A percentile compares a stretch with the other conserved stretches of the same genome.
These are phyloP conservation scores for Sphenodon punctatus DNA, from an alignment of 2,797 vertebrate species.

Conservation along the genomic window DNA sequence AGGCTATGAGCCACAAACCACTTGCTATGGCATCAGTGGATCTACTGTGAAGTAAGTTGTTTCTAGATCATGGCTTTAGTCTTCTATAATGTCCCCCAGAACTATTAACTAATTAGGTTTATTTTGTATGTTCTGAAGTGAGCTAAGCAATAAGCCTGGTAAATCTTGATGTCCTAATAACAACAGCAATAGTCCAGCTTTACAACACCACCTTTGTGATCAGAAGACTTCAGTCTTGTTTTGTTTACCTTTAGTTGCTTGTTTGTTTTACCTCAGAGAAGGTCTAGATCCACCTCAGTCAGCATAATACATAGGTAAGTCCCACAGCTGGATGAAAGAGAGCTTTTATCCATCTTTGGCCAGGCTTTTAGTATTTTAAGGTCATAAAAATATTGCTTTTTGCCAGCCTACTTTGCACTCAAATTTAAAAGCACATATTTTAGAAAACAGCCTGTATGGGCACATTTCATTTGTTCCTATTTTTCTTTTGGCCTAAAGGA, in stretches of 20 bases:
- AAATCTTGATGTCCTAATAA: too few species aligned
- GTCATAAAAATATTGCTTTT: background rate
- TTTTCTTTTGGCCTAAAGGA: too few species aligned
- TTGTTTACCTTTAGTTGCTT: background rate
- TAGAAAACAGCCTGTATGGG: too few species aligned
- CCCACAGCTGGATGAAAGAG: background rate
- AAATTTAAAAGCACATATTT: too few species aligned
- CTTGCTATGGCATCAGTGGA: too few species aligned
- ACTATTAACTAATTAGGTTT: background rate
- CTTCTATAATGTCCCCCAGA: background rate
- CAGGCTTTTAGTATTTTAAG: background rate
- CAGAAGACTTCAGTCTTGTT: background rate
- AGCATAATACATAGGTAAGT: background rate
- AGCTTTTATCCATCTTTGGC: background rate
- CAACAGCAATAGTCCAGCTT: background rate
- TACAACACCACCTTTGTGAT: background rate
- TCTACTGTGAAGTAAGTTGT: too few species aligned
- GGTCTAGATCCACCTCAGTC: background rate
- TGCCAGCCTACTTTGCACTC: too few species aligned
- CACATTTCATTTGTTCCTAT: too few species aligned
- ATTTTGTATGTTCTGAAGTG: background rate
- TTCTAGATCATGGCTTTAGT: background rate
- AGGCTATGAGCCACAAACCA: too few species aligned
- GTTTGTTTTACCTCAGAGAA: background rate
- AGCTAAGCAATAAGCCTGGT: background rate